These are phyloP conservation scores for Mohoua ochrocephala DNA, from an alignment of 2,113 vertebrate species.

Conservation along the genomic window DNA sequence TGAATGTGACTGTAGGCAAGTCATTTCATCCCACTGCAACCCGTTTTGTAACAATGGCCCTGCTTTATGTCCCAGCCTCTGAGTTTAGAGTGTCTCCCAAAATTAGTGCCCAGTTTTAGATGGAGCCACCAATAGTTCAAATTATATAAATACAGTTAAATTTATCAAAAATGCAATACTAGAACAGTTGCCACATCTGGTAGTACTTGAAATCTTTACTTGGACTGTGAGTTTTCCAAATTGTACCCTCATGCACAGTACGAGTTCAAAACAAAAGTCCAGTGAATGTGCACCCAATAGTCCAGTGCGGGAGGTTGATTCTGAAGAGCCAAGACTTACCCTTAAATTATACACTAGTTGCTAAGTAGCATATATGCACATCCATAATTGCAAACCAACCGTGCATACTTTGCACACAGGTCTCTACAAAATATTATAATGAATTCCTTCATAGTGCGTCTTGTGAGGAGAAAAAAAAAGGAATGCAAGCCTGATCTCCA, in stretches of 20 bases:
- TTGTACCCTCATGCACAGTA: neutral
- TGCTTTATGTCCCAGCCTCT: neutral
- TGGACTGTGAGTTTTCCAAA: neutral
- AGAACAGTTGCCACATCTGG: neutral
- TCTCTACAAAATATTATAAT: neutral
- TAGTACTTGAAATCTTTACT: neutral
- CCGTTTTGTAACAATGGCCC: neutral
- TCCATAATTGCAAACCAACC: neutral
- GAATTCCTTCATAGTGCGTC: neutral
- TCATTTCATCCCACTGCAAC: neutral
- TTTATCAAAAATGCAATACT: neutral
- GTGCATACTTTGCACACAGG: neutral
- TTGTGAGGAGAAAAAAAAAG: neutral
- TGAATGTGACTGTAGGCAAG: neutral
- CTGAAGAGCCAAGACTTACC: neutral
- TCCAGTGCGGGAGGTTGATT: neutral
- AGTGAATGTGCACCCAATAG: neutral
- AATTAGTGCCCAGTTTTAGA: neutral
- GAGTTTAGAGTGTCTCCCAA: neutral
- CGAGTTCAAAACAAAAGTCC: neutral
- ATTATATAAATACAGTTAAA: neutral
- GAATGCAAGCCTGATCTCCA: neutral
- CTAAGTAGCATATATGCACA: neutral
- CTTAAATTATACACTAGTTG: neutral
- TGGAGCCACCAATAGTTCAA: neutral